phyloP scores from a whole-genome alignment of 2,113 vertebrate genomes.

The Pomatostomus ruficeps region DNA sequence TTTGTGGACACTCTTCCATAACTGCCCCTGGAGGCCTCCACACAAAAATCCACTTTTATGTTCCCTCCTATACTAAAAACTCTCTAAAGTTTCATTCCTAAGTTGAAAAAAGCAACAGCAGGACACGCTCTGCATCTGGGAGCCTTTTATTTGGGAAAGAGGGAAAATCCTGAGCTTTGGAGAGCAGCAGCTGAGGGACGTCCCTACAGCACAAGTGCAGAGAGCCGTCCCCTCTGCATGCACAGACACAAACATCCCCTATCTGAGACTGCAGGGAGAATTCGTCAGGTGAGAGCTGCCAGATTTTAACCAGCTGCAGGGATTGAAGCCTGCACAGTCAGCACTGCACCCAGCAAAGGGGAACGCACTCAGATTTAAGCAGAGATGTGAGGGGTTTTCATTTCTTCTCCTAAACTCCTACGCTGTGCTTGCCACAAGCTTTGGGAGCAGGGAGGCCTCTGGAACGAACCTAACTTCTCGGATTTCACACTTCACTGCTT shows the following conservation, averaged over 20 bases:
- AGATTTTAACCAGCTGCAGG: background rate
- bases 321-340: background rate
- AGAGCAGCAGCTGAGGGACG: background rate
- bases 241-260: rapidly evolving
- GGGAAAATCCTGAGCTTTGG: background rate
- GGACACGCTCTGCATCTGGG: rapidly evolving
- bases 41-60: too few species aligned
- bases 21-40: too few species aligned
- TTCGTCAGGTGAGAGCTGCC: background rate
- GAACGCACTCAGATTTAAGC: background rate
- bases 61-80: too few species aligned
- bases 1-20: too few species aligned
- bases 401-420: background rate
- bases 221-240: too few species aligned
- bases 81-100: too few species aligned
- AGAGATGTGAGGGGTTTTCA: background rate
- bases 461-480: background rate
- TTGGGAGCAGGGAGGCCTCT: background rate
- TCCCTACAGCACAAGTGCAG: background rate
- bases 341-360: too few species aligned
- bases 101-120: too few species aligned
- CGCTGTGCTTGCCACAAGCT: rapidly evolving
- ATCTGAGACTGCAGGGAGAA: background rate
- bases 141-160: background rate
- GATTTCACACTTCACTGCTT: background rate